Conservation (phyloP, 2,888 invertebrate species). For the Athalia rosae region DNA sequence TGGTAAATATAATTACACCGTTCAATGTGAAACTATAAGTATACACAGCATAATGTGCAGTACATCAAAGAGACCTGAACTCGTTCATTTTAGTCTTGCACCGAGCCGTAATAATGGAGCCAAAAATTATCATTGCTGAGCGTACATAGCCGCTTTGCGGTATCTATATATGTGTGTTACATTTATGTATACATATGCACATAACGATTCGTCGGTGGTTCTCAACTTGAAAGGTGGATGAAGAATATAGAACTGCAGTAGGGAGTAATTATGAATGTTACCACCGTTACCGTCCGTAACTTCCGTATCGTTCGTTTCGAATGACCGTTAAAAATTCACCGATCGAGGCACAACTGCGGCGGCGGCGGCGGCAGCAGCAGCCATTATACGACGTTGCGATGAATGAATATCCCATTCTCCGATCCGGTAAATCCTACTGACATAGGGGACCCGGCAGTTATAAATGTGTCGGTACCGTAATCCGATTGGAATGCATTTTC, state of each 20-base stretch:
- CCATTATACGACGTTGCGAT: neutral
- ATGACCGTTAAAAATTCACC: neutral
- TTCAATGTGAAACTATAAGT: no score
- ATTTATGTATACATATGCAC: neutral
- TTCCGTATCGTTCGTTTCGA: neutral
- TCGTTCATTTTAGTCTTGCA: neutral
- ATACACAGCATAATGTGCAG: no score
- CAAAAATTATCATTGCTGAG: constrained; percentile 1
- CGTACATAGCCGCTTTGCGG: neutral
- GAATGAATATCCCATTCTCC: constrained; percentile 21
- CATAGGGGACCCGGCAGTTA: constrained; percentile 7
- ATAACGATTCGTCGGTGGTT: neutral
- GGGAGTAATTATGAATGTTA: neutral
- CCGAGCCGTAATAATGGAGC: no score
- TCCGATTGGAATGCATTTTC: constrained; percentile 40
- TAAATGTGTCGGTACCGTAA: constrained; percentile 37
- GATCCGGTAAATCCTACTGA: constrained; percentile 19
- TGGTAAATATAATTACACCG: no score
- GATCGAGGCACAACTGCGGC: neutral
- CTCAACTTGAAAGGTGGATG: neutral
- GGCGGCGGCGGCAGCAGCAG: neutral
- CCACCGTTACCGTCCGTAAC: neutral
- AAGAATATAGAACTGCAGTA: no score
- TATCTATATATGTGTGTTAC: neutral
- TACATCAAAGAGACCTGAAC: no score